These are phyloP conservation scores for Drosophila pallidifrons DNA, from an alignment of 1,140 invertebrate species.

Conservation along the genomic window DNA sequence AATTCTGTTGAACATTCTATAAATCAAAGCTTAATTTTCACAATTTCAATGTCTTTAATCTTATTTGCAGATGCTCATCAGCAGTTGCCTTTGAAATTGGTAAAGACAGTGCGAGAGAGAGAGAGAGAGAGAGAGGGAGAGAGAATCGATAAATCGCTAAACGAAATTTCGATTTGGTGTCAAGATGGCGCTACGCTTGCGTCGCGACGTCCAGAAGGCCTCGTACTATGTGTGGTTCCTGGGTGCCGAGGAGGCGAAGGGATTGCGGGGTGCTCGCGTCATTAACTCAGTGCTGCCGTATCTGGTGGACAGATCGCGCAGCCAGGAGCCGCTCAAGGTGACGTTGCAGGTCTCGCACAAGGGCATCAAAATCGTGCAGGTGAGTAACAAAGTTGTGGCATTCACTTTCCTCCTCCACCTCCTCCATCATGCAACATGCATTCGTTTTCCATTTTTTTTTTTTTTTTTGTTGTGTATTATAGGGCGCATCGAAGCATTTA, in stretches of 20 bases:
- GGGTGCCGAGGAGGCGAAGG: conserved; percentile 96
- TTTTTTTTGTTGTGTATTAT: neutral
- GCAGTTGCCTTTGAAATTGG: neutral
- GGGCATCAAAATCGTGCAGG: conserved; percentile 96
- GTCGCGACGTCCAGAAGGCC: conserved; percentile 96
- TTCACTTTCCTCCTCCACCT: neutral
- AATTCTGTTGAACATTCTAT: no score
- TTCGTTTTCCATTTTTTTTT: neutral
- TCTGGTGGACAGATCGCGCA: conserved; percentile 92
- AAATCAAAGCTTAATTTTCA: no score
- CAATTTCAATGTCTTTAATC: no score
- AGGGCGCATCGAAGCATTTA: conserved; percentile 94
- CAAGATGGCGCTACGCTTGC: conserved; percentile 89
- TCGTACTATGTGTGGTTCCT: conserved; percentile 99
- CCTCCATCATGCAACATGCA: neutral
- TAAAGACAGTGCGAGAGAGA: neutral
- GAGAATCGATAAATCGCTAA: conserved; percentile 27
- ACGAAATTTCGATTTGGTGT: conserved; percentile 5
- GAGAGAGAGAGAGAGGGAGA: neutral
- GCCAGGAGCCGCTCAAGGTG: conserved; percentile 96
- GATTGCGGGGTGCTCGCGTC: conserved; percentile 92
- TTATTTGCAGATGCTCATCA: conserved; percentile 49
- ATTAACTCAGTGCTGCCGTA: conserved; percentile 93
- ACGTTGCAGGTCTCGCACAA: conserved; percentile 95
- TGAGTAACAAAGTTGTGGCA: conserved; percentile 31